phyloP scores from a whole-genome alignment of 2,797 vertebrate species.

The Scleropages formosus region DNA sequence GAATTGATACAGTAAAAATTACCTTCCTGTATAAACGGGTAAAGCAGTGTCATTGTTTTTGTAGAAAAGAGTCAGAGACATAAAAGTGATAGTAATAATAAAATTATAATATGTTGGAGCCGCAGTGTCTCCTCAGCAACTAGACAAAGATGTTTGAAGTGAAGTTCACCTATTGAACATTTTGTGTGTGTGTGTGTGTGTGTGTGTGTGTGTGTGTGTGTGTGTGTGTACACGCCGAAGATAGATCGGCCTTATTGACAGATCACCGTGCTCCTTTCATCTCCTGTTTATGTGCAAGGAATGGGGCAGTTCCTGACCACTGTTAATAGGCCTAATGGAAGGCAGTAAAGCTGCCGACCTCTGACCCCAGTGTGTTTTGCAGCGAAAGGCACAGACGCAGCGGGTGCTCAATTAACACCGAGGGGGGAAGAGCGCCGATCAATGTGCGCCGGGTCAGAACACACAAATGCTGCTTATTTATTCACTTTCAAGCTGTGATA shows the following conservation, averaged over 20 bases:
- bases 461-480: constrained; percentile 18
- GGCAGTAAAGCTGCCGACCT: constrained; percentile 4
- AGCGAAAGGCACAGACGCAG: constrained; percentile 46
- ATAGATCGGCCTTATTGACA: background rate
- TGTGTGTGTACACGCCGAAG: background rate
- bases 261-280: background rate
- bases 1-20: no score
- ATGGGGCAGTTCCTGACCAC: background rate
- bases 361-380: background rate
- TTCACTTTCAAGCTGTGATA: constrained; percentile 14
- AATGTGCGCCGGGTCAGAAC: constrained; percentile 20
- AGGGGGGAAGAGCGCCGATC: constrained; percentile 42
- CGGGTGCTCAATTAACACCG: constrained; percentile 54
- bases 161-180: no score
- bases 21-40: no score
- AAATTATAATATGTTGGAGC: background rate
- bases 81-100: no score
- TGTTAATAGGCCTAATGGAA: constrained; percentile 25
- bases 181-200: no score
- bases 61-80: no score
- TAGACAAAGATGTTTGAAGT: no score
- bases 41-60: no score
- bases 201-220: no score
- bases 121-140: background rate
- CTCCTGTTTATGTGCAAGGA: background rate